phyloP scores from a whole-genome alignment of 2,797 vertebrate genomes.

The Ibycter americanus region DNA sequence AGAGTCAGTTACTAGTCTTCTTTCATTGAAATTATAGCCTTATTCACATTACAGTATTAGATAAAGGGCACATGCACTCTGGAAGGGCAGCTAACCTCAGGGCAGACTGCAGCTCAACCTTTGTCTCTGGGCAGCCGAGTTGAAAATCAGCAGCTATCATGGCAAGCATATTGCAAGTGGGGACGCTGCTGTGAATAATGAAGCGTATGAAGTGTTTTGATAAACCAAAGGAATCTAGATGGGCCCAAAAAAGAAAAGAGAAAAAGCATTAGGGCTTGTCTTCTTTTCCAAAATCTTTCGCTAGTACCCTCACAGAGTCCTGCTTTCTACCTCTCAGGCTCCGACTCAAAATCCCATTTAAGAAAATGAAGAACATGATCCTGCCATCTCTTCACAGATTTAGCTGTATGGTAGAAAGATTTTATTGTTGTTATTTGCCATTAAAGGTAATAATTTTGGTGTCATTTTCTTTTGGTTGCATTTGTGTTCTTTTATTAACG shows the following conservation, averaged over 20 bases:
- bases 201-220: slow-evolving; percentile 10
- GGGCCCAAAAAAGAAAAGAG: not conserved
- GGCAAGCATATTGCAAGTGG: not conserved
- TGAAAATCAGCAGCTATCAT: slow-evolving; percentile 27
- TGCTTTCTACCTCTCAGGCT: not conserved
- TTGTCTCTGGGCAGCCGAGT: not conserved
- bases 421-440: slow-evolving; percentile 8
- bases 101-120: slow-evolving; percentile 39
- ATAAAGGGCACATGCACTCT: not conserved
- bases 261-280: not conserved
- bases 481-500: not conserved
- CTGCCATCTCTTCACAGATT: not conserved
- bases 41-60: not conserved
- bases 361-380: not conserved
- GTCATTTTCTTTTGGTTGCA: slow-evolving; percentile 1
- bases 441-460: not conserved
- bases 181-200: not conserved
- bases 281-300: not conserved
- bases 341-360: not conserved
- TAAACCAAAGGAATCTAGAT: slow-evolving; percentile 30
- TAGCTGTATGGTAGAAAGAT: not conserved
- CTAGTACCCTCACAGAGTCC: not conserved
- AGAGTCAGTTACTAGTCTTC: not conserved
- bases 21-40: slow-evolving; percentile 2
- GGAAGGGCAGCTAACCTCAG: slow-evolving; percentile 13